Conservation (phyloP, 1,140 invertebrate genomes). For the Tachypleus tridentatus region DNA sequence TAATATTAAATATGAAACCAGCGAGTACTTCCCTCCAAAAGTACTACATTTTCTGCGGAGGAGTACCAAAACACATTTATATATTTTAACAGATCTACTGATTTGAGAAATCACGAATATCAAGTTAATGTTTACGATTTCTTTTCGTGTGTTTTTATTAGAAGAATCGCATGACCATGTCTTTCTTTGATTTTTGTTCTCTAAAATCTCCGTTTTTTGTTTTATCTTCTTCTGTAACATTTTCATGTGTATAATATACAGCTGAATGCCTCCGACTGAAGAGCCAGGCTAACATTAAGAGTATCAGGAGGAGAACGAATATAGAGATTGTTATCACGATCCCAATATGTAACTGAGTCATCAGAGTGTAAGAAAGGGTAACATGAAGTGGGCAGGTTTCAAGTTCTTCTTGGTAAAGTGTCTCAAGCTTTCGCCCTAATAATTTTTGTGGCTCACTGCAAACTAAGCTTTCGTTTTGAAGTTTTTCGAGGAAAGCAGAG, state of each 20-base stretch:
- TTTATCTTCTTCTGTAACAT: conserved; percentile 27
- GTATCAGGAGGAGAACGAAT: conserved; percentile 29
- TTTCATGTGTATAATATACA: conserved; percentile 58
- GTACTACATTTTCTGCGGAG: no score
- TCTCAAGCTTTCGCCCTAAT: conserved; percentile 17
- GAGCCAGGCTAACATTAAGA: conserved; percentile 29
- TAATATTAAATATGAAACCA: no score
- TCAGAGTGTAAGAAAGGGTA: conserved; percentile 14
- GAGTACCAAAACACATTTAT: no score
- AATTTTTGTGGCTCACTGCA: conserved; percentile 21
- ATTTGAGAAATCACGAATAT: no score
- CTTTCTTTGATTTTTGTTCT: no score
- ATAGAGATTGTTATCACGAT: conserved; percentile 32
- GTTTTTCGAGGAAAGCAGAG: no score
- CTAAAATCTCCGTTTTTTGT: no score
- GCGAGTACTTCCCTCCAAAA: no score
- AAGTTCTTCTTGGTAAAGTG: conserved; percentile 16
- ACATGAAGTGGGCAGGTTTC: conserved; percentile 21
- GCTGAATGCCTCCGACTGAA: conserved; percentile 47
- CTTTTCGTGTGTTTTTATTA: no score
- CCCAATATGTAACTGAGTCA: conserved; percentile 25
- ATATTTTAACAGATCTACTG: no score
- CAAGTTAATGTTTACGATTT: no score
- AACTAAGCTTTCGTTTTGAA: conserved; percentile 15
- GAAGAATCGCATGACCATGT: no score